These are phyloP conservation scores for Leptinotarsa peninsularis DNA, from an alignment of 2,888 invertebrate genomes.

Conservation along the genomic window DNA sequence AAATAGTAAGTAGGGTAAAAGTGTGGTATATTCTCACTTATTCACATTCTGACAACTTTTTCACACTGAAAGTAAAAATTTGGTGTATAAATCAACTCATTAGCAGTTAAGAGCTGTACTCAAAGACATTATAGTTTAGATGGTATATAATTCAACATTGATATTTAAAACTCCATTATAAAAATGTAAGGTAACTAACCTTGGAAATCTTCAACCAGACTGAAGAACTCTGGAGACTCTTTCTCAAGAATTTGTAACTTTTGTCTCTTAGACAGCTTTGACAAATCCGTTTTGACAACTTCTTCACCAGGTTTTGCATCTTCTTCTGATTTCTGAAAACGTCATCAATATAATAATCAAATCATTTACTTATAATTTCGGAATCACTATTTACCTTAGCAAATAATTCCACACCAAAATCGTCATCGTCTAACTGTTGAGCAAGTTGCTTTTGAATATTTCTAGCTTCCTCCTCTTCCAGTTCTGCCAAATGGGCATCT, in stretches of 20 bases:
- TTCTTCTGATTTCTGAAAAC: conserved; percentile 57
- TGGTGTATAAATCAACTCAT: too few species aligned
- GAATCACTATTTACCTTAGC: conserved; percentile 35
- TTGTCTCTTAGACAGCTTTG: conserved; percentile 80
- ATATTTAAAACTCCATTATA: too few species aligned
- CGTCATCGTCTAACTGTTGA: conserved; percentile 82
- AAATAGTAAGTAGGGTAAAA: too few species aligned
- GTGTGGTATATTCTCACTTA: too few species aligned
- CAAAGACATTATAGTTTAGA: too few species aligned
- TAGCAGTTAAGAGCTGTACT: too few species aligned
- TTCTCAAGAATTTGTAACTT: conserved; percentile 82
- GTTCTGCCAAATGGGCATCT: conserved; percentile 79
- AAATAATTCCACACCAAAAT: conserved; percentile 50
- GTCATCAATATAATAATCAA: conserved; percentile 16
- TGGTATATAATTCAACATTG: too few species aligned
- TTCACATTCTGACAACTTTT: too few species aligned
- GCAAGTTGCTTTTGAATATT: conserved; percentile 82
- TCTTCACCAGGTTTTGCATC: conserved; percentile 66
- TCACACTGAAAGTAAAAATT: too few species aligned
- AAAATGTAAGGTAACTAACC: conserved; percentile 55
- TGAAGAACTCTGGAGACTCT: conserved; percentile 89
- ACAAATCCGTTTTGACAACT: conserved; percentile 80
- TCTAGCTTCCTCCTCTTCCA: conserved; percentile 87
- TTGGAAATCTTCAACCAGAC: conserved; percentile 83
- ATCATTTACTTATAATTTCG: too few species aligned